Percentiles rank a stretch among this genome's conserved stretches.
These are phyloP conservation scores for Pollenia angustigena DNA, from an alignment of 2,888 invertebrate species.

Conservation along the genomic window DNA sequence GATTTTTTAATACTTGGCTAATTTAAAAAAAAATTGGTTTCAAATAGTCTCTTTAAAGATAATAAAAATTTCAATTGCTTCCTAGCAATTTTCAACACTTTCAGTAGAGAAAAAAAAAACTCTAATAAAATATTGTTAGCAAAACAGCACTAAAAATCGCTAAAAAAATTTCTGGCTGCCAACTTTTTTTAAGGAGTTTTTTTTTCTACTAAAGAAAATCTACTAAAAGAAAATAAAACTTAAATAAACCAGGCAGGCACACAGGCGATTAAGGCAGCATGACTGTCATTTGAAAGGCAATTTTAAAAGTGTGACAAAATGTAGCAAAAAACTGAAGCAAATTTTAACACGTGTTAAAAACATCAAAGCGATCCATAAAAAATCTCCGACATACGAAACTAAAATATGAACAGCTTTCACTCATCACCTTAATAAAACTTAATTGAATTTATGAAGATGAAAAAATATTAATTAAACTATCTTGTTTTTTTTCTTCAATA, in stretches of 20 bases:
- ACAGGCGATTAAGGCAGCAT: constrained; percentile 17
- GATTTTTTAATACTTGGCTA: not conserved
- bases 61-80: constrained; percentile 60
- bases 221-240: constrained; percentile 17
- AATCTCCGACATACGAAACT: not conserved
- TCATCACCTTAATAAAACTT: constrained; percentile 55
- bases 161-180: constrained; percentile 34
- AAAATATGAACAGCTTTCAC: constrained; percentile 52
- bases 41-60: not conserved
- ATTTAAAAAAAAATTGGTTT: not conserved
- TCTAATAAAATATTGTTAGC: constrained; percentile 31
- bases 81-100: constrained; percentile 62
- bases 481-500: constrained; percentile 69
- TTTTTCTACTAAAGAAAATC: constrained; percentile 36
- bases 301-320: constrained; percentile 70
- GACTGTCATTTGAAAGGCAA: constrained; percentile 9
- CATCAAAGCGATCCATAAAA: constrained; percentile 62
- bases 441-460: constrained; percentile 46
- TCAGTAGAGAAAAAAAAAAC: constrained; percentile 2
- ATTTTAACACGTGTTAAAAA: constrained; percentile 67
- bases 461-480: constrained; percentile 22
- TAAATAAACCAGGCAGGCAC: constrained; percentile 18
- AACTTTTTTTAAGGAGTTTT: constrained; percentile 32
- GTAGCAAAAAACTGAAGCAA: constrained; percentile 57
- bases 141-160: constrained; percentile 45